Evolutionary conservation across 2,113 vertebrate species (phyloP), one percentile per base, ranked within the genome.

Genomic region (Poeciliopsis turrubarensis): DNA sequence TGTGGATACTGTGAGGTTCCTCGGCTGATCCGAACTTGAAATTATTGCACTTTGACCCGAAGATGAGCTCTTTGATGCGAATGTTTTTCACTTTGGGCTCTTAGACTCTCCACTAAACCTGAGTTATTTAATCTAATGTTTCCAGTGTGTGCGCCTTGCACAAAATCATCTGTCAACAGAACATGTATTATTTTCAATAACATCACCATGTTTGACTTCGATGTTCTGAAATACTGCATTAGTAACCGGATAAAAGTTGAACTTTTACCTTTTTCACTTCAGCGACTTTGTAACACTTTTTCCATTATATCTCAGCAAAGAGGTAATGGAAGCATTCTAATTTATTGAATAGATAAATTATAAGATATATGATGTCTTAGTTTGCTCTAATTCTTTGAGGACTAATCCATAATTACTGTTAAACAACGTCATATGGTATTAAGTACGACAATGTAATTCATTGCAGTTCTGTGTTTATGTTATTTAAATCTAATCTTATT

Each of bases 401-500:
- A 3, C 7, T 57, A 10, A 41, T 37, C 27, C 14, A 6, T 66
- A 37, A 47, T 62, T 61, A 63, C 14, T 51, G 19, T 72, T 39
- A 70, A 19, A 26, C 51, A 25, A 19, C 17, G 17, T 47, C 44
- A 47, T n/a, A n/a, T 5, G n/a, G 22, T 8, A 54, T n/a, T 54
- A 54, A 25, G 22, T 54, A 3, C 5, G 8, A 25, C 25, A 57
- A 17, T n/a, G 25, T 8, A 60, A 60, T 37, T 34, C 22, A 54
- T 5, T 3, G 31, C 54, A 54, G 14, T 73, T 65, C 10, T 27
- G 44, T 57, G 31, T 37, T 63, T 68, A 10, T 17, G 60, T 67
- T 22, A 41, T 63, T 44, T 27, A 54, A 77, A 72, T 72, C 22
- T 1, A 22, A 61, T 11, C 66, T 70, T 32, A 73, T 82, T 69